phyloP scores from a whole-genome alignment of 1,140 invertebrate genomes.

The Caerostris darwini region DNA sequence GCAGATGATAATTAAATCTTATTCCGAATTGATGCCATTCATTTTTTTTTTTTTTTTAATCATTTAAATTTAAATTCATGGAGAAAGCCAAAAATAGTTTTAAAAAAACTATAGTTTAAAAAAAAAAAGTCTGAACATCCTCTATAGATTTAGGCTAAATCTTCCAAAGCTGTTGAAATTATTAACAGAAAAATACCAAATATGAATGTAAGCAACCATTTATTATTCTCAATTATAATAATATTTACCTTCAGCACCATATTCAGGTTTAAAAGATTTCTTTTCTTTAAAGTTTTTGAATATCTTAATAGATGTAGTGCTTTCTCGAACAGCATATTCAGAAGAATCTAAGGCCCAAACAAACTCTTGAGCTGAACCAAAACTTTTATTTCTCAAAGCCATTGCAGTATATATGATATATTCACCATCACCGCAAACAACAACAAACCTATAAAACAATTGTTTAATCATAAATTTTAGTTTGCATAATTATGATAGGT shows the following conservation, averaged over 20 bases:
- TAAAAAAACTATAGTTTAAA: too few relatives aligned
- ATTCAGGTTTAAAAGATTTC: slow-evolving; percentile 97
- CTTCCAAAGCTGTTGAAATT: slow-evolving; percentile 3
- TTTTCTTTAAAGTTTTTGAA: slow-evolving; percentile 99
- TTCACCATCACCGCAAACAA: slow-evolving; percentile 99
- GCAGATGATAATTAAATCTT: too few relatives aligned
- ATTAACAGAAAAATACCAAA: slow-evolving; percentile 9
- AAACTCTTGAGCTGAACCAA: slow-evolving; percentile 98
- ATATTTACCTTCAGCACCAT: slow-evolving; percentile 92
- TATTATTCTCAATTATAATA: slow-evolving; percentile 18
- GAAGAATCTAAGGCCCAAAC: slow-evolving; percentile 99
- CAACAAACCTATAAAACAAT: slow-evolving; percentile 88
- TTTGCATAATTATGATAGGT: not conserved
- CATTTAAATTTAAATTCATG: too few relatives aligned
- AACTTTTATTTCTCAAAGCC: slow-evolving; percentile 98
- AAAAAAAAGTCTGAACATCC: too few relatives aligned
- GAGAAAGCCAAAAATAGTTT: not conserved
- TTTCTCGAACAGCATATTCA: slow-evolving; percentile 95
- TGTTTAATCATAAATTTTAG: not conserved
- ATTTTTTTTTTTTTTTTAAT: too few relatives aligned
- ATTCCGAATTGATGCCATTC: too few relatives aligned
- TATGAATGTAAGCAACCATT: not conserved
- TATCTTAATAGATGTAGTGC: slow-evolving; percentile 93
- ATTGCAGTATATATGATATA: slow-evolving; percentile 99
- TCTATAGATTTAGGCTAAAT: too few relatives aligned